Evolutionary conservation across 1,140 invertebrate genomes (phyloP).

Genomic region (Leptonema lineaticorne): DNA sequence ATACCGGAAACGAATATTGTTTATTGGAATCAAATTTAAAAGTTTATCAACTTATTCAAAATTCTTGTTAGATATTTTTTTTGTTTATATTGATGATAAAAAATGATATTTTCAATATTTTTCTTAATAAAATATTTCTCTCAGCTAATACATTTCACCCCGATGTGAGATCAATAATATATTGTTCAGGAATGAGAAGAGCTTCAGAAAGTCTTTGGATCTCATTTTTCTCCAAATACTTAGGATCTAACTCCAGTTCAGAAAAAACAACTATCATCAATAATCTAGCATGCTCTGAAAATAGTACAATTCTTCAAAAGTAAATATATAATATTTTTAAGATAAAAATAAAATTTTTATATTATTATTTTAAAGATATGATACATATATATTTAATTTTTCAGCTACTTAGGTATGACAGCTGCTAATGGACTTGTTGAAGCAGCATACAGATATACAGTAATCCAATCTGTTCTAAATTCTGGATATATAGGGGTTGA

Average conservation of each 20-base stretch:
- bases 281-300: conserved; percentile 3
- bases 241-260: neutral
- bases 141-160: conserved; percentile 41
- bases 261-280: neutral
- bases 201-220: conserved; percentile 48
- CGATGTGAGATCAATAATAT: neutral
- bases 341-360: neutral
- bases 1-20: conserved; percentile 60
- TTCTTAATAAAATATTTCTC: neutral
- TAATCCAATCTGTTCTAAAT: conserved; percentile 48
- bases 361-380: too few relatives aligned
- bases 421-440: neutral
- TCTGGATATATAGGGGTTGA: conserved; percentile 48
- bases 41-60: neutral
- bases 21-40: neutral
- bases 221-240: neutral
- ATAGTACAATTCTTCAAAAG: neutral
- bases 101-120: neutral
- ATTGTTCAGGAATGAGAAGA: neutral
- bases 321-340: too few relatives aligned
- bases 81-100: neutral
- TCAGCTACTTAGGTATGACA: neutral
- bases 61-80: neutral
- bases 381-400: too few relatives aligned
- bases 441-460: conserved; percentile 27